These are phyloP conservation scores for Rousettus leschenaultii DNA, from an alignment of 2,113 vertebrate species.

Conservation along the genomic window DNA sequence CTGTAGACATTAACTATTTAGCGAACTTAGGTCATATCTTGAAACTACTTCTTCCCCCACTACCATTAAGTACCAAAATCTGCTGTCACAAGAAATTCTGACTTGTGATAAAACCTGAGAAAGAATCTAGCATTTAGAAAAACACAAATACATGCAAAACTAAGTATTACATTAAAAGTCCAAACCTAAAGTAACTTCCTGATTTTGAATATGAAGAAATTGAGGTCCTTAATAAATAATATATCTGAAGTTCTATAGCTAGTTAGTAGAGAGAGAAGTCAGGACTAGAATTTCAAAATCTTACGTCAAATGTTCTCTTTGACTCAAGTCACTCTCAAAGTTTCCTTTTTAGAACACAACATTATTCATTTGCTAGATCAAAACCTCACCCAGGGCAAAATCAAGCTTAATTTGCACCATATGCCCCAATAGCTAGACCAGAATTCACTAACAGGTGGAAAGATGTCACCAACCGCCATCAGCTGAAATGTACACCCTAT, in stretches of 20 bases:
- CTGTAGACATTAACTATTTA: neutral
- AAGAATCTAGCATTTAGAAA: neutral
- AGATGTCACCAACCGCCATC: neutral
- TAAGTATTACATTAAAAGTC: neutral
- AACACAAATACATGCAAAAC: neutral
- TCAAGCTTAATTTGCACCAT: neutral
- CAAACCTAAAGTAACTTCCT: neutral
- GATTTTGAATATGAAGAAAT: neutral
- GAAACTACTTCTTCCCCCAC: neutral
- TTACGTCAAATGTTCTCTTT: neutral
- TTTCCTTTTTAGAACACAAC: neutral
- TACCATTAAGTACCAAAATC: neutral
- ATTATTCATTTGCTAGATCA: neutral
- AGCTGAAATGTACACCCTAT: neutral
- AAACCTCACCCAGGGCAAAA: neutral
- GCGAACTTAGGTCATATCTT: neutral
- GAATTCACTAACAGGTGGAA: neutral
- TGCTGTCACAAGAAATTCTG: neutral
- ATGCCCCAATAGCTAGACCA: neutral
- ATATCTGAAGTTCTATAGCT: neutral
- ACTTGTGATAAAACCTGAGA: neutral
- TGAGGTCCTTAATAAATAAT: neutral
- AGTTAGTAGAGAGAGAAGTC: neutral
- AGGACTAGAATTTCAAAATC: neutral
- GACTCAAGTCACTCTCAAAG: neutral